These are phyloP conservation scores for Avahi laniger DNA, from an alignment of 2,797 vertebrate species.

Conservation along the genomic window DNA sequence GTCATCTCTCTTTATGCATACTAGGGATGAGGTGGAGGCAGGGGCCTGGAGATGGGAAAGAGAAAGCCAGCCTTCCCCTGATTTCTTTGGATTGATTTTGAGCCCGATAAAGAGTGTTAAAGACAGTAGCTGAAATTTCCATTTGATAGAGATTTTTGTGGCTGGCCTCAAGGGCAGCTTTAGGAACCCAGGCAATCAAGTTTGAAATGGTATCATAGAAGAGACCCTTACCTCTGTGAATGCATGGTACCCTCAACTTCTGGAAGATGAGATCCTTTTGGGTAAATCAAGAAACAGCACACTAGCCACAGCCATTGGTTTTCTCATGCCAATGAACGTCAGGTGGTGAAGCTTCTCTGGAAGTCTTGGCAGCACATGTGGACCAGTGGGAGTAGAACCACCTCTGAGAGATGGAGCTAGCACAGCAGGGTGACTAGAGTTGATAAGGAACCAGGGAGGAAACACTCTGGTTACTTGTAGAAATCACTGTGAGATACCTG, in stretches of 20 bases:
- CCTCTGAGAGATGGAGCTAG: background rate
- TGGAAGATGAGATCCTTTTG: background rate
- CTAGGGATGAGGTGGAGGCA: background rate
- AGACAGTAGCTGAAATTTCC: background rate
- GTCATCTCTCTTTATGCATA: background rate
- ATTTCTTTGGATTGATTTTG: background rate
- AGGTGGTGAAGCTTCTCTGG: background rate
- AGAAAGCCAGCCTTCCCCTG: background rate
- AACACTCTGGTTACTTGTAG: background rate
- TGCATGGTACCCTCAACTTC: background rate
- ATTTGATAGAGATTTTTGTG: background rate
- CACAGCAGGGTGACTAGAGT: no score
- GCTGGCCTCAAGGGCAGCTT: background rate
- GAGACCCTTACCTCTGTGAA: background rate
- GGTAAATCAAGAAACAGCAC: background rate
- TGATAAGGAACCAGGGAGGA: background rate
- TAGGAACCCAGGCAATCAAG: background rate
- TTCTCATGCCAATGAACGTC: background rate
- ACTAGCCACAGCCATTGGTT: background rate
- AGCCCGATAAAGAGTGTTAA: background rate
- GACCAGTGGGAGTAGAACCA: background rate
- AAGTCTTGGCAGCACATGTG: background rate
- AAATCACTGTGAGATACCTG: background rate
- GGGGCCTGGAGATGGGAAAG: background rate
- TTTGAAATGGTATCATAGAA: background rate